phyloP scores from a whole-genome alignment of 2,797 vertebrate genomes.

The Hoplostethus atlanticus region DNA sequence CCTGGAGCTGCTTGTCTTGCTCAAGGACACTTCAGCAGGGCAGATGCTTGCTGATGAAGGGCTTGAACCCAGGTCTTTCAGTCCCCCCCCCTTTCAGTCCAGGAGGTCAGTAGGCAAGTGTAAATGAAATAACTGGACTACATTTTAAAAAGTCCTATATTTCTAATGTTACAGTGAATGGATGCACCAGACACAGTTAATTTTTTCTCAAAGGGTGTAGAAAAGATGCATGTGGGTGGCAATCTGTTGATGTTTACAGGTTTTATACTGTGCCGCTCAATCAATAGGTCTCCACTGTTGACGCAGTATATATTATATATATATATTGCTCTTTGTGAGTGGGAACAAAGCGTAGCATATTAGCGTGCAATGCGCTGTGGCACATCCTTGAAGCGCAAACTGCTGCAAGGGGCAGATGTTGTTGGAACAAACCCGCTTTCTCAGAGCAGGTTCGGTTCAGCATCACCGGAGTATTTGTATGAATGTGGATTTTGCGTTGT shows the following conservation, averaged over 20 bases:
- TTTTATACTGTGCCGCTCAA: neutral
- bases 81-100: too few relatives aligned
- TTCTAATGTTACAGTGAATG: conserved; percentile 1
- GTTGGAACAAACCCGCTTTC: conserved; percentile 12
- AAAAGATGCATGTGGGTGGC: conserved; percentile 22
- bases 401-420: conserved; percentile 10
- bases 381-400: conserved; percentile 46
- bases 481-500: conserved; percentile 8
- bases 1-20: too few relatives aligned
- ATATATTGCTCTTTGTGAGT: conserved; percentile 18
- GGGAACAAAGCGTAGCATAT: conserved; percentile 14
- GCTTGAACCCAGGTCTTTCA: too few relatives aligned
- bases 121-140: too few relatives aligned
- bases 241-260: conserved; percentile 35
- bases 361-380: neutral
- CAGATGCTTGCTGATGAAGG: too few relatives aligned
- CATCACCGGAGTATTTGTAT: conserved; percentile 1
- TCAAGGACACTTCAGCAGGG: too few relatives aligned
- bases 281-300: conserved; percentile 21
- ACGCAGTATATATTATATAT: conserved; percentile 7
- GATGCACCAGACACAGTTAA: neutral
- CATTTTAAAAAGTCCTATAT: too few relatives aligned
- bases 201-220: conserved; percentile 9
- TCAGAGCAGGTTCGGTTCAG: neutral
- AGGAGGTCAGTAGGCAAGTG: too few relatives aligned